Evolutionary conservation across 2,113 vertebrate species (phyloP), one percentile per base, ranked within the genome.

Genomic region (Zonotrichia leucophrys): DNA sequence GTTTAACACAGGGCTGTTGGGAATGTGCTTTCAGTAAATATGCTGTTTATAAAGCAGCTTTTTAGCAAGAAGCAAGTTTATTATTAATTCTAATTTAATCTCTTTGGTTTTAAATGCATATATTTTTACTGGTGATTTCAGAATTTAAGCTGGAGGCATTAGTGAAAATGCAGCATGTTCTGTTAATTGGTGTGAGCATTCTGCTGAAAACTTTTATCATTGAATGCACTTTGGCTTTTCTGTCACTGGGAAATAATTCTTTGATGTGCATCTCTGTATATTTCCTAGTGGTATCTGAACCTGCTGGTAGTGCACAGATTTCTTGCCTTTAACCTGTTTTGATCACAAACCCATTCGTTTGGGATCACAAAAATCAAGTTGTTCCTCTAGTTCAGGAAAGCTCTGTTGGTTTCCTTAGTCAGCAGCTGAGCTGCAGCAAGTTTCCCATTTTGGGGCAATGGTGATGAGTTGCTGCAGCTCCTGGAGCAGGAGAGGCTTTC

Each of bases 171-270:
- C 44, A 94, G 89, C 30, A 27, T 79, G 75, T 78, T 80, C 55
- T 91, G 25, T 75, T 95, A 91, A 91, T 88, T 90, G 83, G 56
- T 70, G 22, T 39, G 41, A 49, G 14, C 13, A 4, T 94, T 91
- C 22, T 68, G 69, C 66, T 63, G 66, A 24, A 39, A 72, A 76
- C 23, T 56, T 67, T 12, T 70, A 11, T 77, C 64, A 79, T 69
- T 92, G 90, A 93, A 87, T 87, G 62, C 44, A 53, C 82, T 95
- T 96, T 68, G 87, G 42, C 67, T 96, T 95, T 97, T 91, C 55
- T 62, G 46, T 93, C 56, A 52, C 28, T 82, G 53, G 62, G 21
- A 28, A 82, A 83, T 64, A 66, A 12, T 55, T 53, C 18, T 55
- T 58, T 2, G 2, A 5, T 11, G 24, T 77, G 33, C 5, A 3